Evolutionary conservation across 2,113 vertebrate species (phyloP).

Genomic region (Synodontis membranacea): DNA sequence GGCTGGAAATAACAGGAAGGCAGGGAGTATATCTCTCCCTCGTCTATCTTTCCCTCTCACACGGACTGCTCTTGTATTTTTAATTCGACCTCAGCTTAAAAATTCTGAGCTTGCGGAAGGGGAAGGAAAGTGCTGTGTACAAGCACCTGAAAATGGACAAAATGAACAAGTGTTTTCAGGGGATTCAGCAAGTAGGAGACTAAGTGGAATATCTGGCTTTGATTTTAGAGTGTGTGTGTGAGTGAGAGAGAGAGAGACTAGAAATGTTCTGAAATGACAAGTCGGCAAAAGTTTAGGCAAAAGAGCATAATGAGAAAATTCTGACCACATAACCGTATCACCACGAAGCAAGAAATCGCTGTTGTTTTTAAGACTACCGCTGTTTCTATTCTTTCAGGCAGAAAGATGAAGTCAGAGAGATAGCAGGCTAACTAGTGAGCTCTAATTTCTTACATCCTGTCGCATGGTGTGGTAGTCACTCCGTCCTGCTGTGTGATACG

Average conservation of each 20-base stretch:
- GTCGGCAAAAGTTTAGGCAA: background rate
- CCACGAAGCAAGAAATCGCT: background rate
- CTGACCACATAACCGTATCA: background rate
- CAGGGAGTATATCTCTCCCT: background rate
- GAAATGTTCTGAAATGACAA: background rate
- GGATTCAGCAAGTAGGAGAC: constrained; percentile 37
- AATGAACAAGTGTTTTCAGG: constrained; percentile 48
- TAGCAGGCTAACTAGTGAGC: background rate
- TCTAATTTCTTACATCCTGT: background rate
- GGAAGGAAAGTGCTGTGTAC: constrained; percentile 2
- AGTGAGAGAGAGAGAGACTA: background rate
- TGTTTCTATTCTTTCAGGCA: background rate
- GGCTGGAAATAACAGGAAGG: constrained; percentile 27
- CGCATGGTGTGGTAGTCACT: background rate
- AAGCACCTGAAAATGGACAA: constrained; percentile 50
- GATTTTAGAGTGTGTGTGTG: constrained; percentile 8
- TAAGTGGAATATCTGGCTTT: constrained; percentile 33
- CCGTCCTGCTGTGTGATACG: constrained; percentile 6
- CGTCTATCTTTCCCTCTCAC: constrained; percentile 29
- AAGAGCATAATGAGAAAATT: constrained; percentile 4
- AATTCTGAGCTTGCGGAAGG: constrained; percentile 40
- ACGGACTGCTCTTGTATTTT: constrained; percentile 56
- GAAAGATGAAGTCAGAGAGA: background rate
- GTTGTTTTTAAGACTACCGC: background rate
- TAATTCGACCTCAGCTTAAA: constrained; percentile 59